Evolutionary conservation across 2,797 vertebrate species (phyloP), one percentile per base, ranked within the genome.

Genomic region (Loris lydekkerianus): DNA sequence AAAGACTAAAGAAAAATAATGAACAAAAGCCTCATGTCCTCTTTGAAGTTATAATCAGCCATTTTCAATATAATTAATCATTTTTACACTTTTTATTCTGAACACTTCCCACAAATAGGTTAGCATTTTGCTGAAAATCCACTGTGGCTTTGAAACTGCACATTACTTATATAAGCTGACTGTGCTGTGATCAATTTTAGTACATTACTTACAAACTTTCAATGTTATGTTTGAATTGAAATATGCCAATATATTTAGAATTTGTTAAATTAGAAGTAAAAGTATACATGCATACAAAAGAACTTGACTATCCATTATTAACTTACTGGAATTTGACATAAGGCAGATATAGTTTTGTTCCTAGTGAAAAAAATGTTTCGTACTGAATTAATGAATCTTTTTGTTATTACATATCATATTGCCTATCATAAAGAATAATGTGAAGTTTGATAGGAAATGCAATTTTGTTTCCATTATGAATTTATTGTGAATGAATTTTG

Each of bases 381-480:
- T 37, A 40, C 2, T 89, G 20, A 76, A 89, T 91, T 93, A 89
- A 31, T 81, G 61, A 94, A 78, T 8, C 2, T 95, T 10, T 91
- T 73, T 82, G 18, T 49, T 34, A 69, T 61, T 78, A 34, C 2
- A 37, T 49, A 86, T 65, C 10, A 31, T 65, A 78, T 88, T 80
- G 37, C 20, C 10, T 17, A 72, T 40, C 13, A 70, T 78, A 31
- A n/a, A 77, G 15, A 61, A 9, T 46, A 72, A 85, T 10, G 5
- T 80, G 27, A 80, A 1, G 0, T 49, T 61, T 9, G 34, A 67
- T 58, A 85, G 25, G 3, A 82, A 94, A 84, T 82, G 3, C 7
- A 70, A 77, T 91, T 93, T 56, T 89, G 5, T 93, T 94, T 91
- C 61, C 77, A 53, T 70, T 60, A 58, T 82, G 60, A 78, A 78